Evolutionary conservation across 2,888 invertebrate species (phyloP), one percentile per base, ranked within the genome.

Genomic region (Rhingia rostrata): DNA sequence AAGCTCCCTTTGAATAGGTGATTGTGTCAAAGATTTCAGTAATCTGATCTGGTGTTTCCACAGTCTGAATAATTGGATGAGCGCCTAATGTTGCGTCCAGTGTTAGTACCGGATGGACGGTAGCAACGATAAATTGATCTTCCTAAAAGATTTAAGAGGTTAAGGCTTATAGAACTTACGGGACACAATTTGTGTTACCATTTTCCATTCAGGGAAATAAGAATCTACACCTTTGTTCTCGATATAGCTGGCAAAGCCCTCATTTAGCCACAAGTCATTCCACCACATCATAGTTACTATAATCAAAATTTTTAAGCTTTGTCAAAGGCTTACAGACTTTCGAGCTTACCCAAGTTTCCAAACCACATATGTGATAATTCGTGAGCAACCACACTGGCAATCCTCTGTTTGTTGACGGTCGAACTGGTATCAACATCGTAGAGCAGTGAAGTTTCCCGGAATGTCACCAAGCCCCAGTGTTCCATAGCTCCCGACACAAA

Each of bases 301-400:
- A 92, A 32, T 10, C 1, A 4, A 12, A 4, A 10, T 49, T 4
- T 32, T 2, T 10, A 4, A 1, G 10, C 22, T 39, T 7, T 4
- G 4, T 12, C 33, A 3, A 10, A 4, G 4, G 1, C n/a, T n/a
- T n/a, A 6, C 9, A 54, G 10, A 39, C 5, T 6, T 6, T n/a
- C 9, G 6, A 0, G 73, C 86, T 90, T 92, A 96, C 96, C 95
- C 88, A 97, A 93, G 92, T 97, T 97, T 67, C 97, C 97, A 89
- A 97, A 97, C 97, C 97, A 97, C 96, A 97, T 97, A 89, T 99
- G 98, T 0, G 98, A 97, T 73, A 98, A 93, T 91, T 99, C 99
- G 90, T 99, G 99, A 0, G 97, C 95, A 30, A 99, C 94, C 0
- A 97, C 96, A 64, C 94, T 93, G 7, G 96, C 96, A 0, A 97